Evolutionary conservation across 2,888 invertebrate genomes (phyloP), one percentile per base, ranked within the genome.

Genomic region (Eupithecia inturbata): DNA sequence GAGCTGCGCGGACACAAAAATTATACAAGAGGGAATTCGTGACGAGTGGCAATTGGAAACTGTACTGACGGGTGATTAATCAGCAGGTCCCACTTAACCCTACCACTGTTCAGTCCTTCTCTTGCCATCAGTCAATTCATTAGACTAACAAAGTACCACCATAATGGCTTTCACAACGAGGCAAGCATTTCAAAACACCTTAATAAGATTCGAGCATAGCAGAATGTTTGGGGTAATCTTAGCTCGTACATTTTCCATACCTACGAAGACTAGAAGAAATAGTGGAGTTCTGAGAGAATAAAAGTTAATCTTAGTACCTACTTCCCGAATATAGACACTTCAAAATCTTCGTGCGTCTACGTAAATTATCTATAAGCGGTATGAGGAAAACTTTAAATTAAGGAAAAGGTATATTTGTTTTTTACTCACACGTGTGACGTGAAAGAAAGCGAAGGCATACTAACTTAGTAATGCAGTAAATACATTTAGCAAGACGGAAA

Each of bases 91-190:
- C 92, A 93, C 93, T 94, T 92, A 94, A 93, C 93, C 92, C 93
- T 89, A 91, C 91, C 91, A 90, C 89, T 89, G 92, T 92, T 92
- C 89, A 90, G 88, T 89, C 89, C 91, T 91, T 86, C 89, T 88
- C 88, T 87, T 88, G 89, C 91, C 94, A 93, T 94, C 93, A 91
- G 92, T 94, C 94, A 94, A 94, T 94, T 94, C 94, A 93, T 94
- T 94, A 94, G 90, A 90, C 89, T 90, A 92, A 93, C 94, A 94
- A 93, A 94, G 92, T 93, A 92, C 91, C 87, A 88, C 86, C 88
- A 91, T 94, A 94, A 94, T 92, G 93, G 93, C 92, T 93, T 92
- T 88, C 88, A 89, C 53, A 53, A 53, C 87, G 89, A 89, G 84
- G 84, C 82, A 85, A 87, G 83, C 82, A 88, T 86, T 84, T 88